A percentile compares a stretch with the other conserved stretches of the same genome.
Evolutionary conservation across 2,797 vertebrate genomes (phyloP).

Genomic region (Decapterus maruadsi): DNA sequence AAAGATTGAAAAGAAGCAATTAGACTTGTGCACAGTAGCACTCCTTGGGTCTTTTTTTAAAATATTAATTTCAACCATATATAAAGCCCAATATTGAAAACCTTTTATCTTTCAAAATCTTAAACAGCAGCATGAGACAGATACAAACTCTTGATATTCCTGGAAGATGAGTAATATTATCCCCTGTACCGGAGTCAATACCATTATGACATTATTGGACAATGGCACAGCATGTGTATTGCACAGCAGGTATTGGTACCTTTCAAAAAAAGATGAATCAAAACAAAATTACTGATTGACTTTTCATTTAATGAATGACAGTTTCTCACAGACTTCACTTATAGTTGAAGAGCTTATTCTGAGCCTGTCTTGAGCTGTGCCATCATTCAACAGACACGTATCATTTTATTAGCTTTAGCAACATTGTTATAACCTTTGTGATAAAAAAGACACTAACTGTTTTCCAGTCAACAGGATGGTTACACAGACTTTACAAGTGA

Average conservation of each 20-base stretch:
- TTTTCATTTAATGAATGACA: background rate
- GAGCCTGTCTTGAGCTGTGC: background rate
- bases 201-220: background rate
- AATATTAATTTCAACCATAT: background rate
- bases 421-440: background rate
- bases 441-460: background rate
- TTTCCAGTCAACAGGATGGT: background rate
- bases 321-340: background rate
- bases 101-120: background rate
- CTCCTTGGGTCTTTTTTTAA: background rate
- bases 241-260: background rate
- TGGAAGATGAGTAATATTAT: conserved; percentile 6
- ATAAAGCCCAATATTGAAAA: conserved; percentile 1
- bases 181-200: background rate
- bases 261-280: conserved; percentile 9
- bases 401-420: conserved; percentile 23
- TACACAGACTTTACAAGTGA: background rate
- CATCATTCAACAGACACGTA: conserved; percentile 1
- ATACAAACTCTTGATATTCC: conserved; percentile 9
- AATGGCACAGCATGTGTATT: background rate
- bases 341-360: background rate
- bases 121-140: background rate
- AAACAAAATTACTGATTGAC: background rate
- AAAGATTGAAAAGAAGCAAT: background rate
- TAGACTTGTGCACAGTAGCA: background rate